Percentiles rank a stretch among this genome's conserved stretches.
These are phyloP conservation scores for Hypomesus transpacificus DNA, from an alignment of 2,113 vertebrate genomes.

Conservation along the genomic window DNA sequence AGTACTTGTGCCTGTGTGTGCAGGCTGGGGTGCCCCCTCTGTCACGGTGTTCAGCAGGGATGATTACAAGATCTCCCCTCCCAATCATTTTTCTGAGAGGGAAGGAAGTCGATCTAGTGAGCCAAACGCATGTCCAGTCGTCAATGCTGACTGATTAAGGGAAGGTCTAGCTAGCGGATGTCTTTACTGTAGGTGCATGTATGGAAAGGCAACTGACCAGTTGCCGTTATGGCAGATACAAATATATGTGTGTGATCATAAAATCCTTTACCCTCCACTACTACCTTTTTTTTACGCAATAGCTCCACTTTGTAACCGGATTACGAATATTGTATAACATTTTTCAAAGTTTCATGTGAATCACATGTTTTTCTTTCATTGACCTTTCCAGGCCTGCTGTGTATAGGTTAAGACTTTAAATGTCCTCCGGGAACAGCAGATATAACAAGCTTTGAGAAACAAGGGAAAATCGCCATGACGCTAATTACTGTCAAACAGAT, in stretches of 20 bases:
- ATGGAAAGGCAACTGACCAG: background rate
- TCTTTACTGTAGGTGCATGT: background rate
- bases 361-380: background rate
- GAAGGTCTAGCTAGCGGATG: background rate
- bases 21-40: background rate
- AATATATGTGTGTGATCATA: too few relatives aligned
- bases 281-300: too few relatives aligned
- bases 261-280: too few relatives aligned
- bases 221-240: background rate
- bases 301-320: background rate
- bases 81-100: background rate
- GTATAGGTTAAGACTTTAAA: background rate
- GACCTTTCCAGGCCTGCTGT: constrained; percentile 9
- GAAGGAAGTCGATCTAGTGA: background rate
- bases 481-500: background rate
- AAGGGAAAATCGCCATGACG: background rate
- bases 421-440: background rate
- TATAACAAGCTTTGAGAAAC: background rate
- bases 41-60: constrained; percentile 13
- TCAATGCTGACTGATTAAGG: background rate
- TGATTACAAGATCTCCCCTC: constrained; percentile 1
- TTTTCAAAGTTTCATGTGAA: too few relatives aligned
- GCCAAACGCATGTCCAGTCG: constrained; percentile 1
- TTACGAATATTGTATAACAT: background rate
- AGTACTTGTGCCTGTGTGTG: background rate